Percentiles rank a stretch among this genome's conserved stretches.
Evolutionary conservation across 2,888 invertebrate species (phyloP).

Genomic region (Thereva unica): DNA sequence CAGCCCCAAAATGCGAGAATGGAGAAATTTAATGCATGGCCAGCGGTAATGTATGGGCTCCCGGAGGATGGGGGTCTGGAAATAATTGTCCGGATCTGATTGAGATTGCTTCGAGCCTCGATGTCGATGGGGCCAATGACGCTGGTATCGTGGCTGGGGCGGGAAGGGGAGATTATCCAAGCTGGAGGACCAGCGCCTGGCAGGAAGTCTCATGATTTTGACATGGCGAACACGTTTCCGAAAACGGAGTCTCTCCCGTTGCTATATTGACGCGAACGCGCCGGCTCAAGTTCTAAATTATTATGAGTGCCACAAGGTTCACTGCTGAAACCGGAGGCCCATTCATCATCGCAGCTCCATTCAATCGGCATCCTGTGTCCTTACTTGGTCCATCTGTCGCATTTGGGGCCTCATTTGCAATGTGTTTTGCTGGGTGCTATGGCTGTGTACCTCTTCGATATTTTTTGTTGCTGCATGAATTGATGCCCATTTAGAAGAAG

Average conservation of each 20-base stretch:
- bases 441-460: background rate
- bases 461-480: background rate
- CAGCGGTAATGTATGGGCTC: slow-evolving; percentile 18
- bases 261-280: slow-evolving; percentile 6
- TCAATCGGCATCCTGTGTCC: slow-evolving; percentile 21
- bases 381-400: slow-evolving; percentile 24
- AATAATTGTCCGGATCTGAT: slow-evolving; percentile 32
- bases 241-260: slow-evolving; percentile 3
- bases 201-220: slow-evolving; percentile 10
- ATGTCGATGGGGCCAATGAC: background rate
- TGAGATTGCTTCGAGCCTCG: slow-evolving; percentile 23
- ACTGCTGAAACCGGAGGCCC: slow-evolving; percentile 12
- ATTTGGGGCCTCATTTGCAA: background rate
- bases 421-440: background rate
- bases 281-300: slow-evolving; percentile 8
- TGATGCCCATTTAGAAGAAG: background rate
- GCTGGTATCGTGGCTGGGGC: slow-evolving; percentile 50
- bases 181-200: background rate
- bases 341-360: slow-evolving; percentile 25
- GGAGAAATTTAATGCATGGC: slow-evolving; percentile 32
- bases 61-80: slow-evolving; percentile 19
- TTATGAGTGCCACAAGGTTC: slow-evolving; percentile 23
- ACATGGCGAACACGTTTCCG: background rate
- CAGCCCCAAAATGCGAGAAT: slow-evolving; percentile 29
- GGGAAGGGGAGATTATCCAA: background rate